Conservation (phyloP, 2,797 vertebrate genomes). For the Tokudaia muenninki region DNA sequence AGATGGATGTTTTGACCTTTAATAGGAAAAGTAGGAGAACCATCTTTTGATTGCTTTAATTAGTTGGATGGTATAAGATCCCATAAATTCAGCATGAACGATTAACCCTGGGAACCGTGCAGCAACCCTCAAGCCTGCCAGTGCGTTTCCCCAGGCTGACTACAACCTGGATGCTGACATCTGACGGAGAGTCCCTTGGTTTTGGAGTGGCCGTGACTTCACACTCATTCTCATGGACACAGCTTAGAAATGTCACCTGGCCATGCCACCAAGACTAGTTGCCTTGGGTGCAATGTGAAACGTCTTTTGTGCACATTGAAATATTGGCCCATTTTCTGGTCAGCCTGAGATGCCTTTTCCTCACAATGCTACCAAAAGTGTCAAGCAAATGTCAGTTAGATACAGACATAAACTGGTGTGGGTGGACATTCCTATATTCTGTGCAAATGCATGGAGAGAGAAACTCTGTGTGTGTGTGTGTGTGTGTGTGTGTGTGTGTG, state of each 20-base stretch:
- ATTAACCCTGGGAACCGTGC: constrained; percentile 15
- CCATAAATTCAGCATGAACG: constrained; percentile 27
- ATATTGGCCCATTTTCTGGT: constrained; percentile 9
- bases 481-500: too few species aligned
- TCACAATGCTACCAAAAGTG: neutral
- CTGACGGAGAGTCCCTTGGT: neutral
- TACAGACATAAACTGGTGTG: neutral
- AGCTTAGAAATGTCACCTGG: neutral
- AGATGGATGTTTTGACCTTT: constrained; percentile 52
- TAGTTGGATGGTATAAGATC: constrained; percentile 10
- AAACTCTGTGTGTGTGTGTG: too few species aligned
- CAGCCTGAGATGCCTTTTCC: neutral
- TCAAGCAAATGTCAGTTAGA: constrained; percentile 7
- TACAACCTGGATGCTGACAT: neutral
- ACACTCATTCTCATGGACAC: neutral
- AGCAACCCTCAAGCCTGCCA: neutral
- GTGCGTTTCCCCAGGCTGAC: neutral
- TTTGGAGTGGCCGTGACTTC: neutral
- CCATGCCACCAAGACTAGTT: neutral
- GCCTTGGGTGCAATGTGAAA: neutral
- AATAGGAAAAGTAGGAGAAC: constrained; percentile 16
- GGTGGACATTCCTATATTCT: neutral
- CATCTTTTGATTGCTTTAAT: constrained; percentile 34
- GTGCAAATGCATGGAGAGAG: neutral
- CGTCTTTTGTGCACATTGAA: constrained; percentile 36